Base-by-base conservation (phyloP, 2,113 vertebrate genomes). In the Delphinapterus leucas region DNA sequence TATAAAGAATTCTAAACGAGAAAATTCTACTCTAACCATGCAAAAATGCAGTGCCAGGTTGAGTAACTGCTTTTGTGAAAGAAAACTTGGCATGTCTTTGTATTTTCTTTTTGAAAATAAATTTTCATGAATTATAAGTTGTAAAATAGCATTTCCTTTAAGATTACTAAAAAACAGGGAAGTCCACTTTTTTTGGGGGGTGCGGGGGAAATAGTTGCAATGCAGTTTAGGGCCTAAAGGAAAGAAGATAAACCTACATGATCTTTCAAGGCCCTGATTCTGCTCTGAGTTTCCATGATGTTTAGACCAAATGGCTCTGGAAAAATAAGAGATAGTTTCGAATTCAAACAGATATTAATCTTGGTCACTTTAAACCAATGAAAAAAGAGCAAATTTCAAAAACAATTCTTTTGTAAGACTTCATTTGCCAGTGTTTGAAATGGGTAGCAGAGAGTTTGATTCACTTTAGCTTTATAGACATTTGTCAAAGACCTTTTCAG, bases 401-500 rank as follows among this genome's bases (percentile, higher is more conserved):
- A 83, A 4, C 31, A 82, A 15, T 38, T 84, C 88, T 90, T 86
- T 60, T 25, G 0, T 73, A 74, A 87, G 31, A 95, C 26, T 89
- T 82, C 53, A 55, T 71, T 89, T 92, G 47, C 74, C 76, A 38
- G 26, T 38, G 87, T 97, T 92, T 83, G 36, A 88, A 92, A 73
- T 70, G 74, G 25, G 28, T 83, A 83, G 3, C 70, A 84, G 55
- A 92, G 18, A 33, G 26, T 65, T 89, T 17, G 23, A 76, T 31
- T 70, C 47, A 84, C 41, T 74, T 77, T 82, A 47, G 17, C 74
- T 73, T 88, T 58, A 41, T 81, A 84, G 93, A 63, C 17, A n/a
- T 90, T 94, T 90, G 67, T 76, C 41, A 70, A 10, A 73, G 65
- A 47, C 49, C 71, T 88, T 80, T 84, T 23, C 25, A 67, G n/a